Percentiles rank a stretch among this genome's conserved stretches.
Conservation (phyloP, 2,113 vertebrate species). For the Blennius ocellaris region DNA sequence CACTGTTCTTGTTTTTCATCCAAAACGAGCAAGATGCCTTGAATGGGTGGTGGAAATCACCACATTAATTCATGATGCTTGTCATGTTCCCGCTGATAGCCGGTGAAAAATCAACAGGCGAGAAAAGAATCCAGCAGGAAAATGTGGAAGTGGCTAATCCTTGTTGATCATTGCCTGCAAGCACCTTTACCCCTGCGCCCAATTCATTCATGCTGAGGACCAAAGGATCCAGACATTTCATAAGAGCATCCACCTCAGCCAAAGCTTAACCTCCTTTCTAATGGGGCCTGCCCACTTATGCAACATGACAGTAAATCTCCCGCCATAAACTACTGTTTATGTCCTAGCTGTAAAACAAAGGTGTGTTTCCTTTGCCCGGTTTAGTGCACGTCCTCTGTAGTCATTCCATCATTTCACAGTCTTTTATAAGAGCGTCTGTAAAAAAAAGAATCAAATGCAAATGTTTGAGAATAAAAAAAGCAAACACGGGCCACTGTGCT, state of each 20-base stretch:
- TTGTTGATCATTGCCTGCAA: conserved; percentile 24
- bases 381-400: conserved; percentile 64
- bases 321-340: conserved; percentile 86
- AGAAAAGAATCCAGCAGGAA: not conserved
- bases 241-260: conserved; percentile 41
- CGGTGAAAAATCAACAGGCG: conserved; percentile 5
- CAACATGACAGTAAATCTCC: conserved; percentile 73
- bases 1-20: conserved; percentile 31
- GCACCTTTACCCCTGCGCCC: conserved; percentile 31
- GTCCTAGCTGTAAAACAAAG: conserved; percentile 78
- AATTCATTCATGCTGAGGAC: conserved; percentile 51
- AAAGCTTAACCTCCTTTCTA: conserved; percentile 43
- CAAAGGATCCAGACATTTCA: conserved; percentile 40
- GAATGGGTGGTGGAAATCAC: conserved; percentile 8
- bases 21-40: conserved; percentile 8
- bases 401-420: conserved; percentile 49
- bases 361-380: conserved; percentile 76
- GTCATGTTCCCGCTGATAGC: not conserved
- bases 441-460: conserved; percentile 77
- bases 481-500: conserved; percentile 73
- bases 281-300: conserved; percentile 60
- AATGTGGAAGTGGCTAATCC: conserved; percentile 32
- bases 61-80: not conserved
- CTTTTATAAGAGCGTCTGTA: conserved; percentile 77
- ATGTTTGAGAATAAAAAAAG: conserved; percentile 80